Conservation (phyloP, 2,113 vertebrate genomes). For the Lagopus leucura region DNA sequence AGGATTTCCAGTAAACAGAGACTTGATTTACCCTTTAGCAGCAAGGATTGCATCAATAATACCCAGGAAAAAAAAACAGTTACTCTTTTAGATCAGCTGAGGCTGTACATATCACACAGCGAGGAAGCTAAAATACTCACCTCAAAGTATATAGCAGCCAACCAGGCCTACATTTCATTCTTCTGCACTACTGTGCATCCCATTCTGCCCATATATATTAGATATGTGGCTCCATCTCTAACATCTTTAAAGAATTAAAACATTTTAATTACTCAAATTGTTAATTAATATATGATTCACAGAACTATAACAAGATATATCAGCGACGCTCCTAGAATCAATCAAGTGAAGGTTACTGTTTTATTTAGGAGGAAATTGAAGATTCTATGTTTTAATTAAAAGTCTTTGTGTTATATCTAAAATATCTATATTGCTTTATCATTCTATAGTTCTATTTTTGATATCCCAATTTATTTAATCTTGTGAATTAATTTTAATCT, state of each 20-base stretch:
- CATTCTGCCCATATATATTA: constrained; percentile 58
- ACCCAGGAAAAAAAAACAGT: constrained; percentile 27
- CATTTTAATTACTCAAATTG: constrained; percentile 77
- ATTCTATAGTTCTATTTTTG: constrained; percentile 39
- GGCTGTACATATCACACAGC: constrained; percentile 43
- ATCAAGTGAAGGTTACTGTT: constrained; percentile 71
- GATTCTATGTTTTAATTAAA: constrained; percentile 54
- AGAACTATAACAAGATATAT: constrained; percentile 52
- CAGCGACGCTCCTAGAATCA: constrained; percentile 71
- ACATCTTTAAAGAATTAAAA: constrained; percentile 78
- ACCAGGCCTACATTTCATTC: constrained; percentile 55
- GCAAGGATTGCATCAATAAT: constrained; percentile 35
- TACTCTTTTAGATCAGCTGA: constrained; percentile 45
- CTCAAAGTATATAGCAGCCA: constrained; percentile 40
- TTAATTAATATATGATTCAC: constrained; percentile 65
- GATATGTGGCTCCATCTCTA: constrained; percentile 72
- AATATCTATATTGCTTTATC: constrained; percentile 51
- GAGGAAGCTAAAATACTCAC: constrained; percentile 64
- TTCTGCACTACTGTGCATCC: constrained; percentile 47
- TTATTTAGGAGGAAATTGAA: constrained; percentile 72
- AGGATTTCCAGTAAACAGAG: not conserved
- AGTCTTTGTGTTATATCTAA: constrained; percentile 22
- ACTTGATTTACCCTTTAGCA: not conserved
- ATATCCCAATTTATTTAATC: constrained; percentile 40
- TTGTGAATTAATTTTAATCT: constrained; percentile 24